Percentiles rank a stretch among this genome's conserved stretches.
These are phyloP conservation scores for Geotrupes spiniger DNA, from an alignment of 2,888 invertebrate genomes.

Conservation along the genomic window DNA sequence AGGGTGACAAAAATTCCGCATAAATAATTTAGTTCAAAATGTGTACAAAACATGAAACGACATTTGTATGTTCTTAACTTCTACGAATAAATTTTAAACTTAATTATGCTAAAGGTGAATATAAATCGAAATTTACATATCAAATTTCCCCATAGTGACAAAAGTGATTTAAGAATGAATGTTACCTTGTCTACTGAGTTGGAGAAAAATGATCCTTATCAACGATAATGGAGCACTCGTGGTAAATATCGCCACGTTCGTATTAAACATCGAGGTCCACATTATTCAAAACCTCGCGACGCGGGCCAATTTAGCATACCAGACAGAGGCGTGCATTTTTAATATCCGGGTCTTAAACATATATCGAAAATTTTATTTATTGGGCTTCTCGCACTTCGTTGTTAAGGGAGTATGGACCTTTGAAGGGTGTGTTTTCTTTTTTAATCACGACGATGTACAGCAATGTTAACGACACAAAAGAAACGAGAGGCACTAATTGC, in stretches of 20 bases:
- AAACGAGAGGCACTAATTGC: too few relatives aligned
- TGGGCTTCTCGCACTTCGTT: slow-evolving; percentile 8
- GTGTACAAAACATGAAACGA: too few relatives aligned
- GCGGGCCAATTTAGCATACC: slow-evolving; percentile 27
- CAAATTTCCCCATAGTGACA: slow-evolving; percentile 14
- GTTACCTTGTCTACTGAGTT: slow-evolving; percentile 10
- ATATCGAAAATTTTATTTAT: slow-evolving; percentile 22
- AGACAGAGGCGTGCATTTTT: slow-evolving; percentile 14
- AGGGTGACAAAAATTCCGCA: too few relatives aligned
- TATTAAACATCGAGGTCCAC: slow-evolving; percentile 25
- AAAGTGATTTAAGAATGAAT: slow-evolving; percentile 3
- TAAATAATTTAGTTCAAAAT: too few relatives aligned
- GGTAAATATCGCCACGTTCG: slow-evolving; percentile 24
- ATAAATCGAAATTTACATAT: slow-evolving; percentile 18
- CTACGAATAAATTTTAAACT: slow-evolving; percentile 10
- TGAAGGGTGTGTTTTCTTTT: slow-evolving; percentile 11
- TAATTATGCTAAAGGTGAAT: slow-evolving; percentile 10
- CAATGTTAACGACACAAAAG: too few relatives aligned
- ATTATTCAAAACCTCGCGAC: slow-evolving; percentile 24
- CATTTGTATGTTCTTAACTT: too few relatives aligned
- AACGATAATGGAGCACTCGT: too few relatives aligned
- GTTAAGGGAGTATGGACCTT: too few relatives aligned
- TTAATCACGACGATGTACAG: slow-evolving; percentile 19
- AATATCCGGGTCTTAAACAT: slow-evolving; percentile 11
- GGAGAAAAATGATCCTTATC: slow-evolving; percentile 6